A percentile compares a stretch with the other conserved stretches of the same genome.
Evolutionary conservation across 1,140 invertebrate species (phyloP).

Genomic region (Leptinotarsa undecemlineata): DNA sequence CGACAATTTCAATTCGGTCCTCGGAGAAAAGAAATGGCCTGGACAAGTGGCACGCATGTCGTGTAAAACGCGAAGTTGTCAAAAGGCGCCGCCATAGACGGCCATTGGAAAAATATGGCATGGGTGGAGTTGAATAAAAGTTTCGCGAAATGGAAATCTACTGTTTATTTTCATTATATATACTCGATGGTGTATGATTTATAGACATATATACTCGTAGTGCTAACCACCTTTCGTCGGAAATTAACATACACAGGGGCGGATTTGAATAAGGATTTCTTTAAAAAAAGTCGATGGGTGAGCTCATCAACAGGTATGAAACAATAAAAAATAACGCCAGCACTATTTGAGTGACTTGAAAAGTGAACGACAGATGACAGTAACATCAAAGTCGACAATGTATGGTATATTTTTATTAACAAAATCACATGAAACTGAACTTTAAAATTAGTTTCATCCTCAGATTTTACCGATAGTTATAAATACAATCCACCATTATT

Average conservation of each 20-base stretch:
- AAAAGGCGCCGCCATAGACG: background rate
- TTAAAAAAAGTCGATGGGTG: background rate
- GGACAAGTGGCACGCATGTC: constrained; percentile 31
- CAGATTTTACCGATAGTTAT: too few species aligned
- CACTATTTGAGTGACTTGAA: too few species aligned
- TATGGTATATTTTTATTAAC: too few species aligned
- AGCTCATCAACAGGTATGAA: too few species aligned
- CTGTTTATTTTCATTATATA: background rate
- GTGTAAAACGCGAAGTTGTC: constrained; percentile 28
- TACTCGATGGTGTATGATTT: background rate
- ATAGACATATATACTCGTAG: background rate
- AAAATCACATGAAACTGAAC: too few species aligned
- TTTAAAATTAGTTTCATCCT: too few species aligned
- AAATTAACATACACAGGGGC: background rate
- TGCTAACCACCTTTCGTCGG: background rate
- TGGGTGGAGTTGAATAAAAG: constrained; percentile 7
- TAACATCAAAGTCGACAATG: too few species aligned
- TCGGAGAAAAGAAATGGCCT: constrained; percentile 21
- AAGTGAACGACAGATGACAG: too few species aligned
- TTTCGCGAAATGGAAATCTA: background rate
- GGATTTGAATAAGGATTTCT: background rate
- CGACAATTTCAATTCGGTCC: constrained; percentile 23
- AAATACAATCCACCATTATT: too few species aligned
- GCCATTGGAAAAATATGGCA: background rate
- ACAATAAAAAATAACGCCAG: too few species aligned